phyloP scores from a whole-genome alignment of 1,140 invertebrate genomes.

The Adelges cooleyi region DNA sequence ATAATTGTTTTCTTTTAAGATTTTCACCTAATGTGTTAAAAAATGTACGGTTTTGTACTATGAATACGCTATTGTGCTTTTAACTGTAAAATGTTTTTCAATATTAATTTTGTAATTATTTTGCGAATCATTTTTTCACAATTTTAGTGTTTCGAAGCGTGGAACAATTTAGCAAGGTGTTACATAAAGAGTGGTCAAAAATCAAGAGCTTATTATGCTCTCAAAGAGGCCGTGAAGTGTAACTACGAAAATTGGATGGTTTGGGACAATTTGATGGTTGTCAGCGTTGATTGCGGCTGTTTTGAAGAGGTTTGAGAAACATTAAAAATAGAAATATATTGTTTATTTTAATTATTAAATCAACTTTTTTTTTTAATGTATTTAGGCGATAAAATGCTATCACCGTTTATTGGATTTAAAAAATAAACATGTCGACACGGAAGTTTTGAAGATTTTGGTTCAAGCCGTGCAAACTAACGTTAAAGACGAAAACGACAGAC shows the following conservation, averaged over 20 bases:
- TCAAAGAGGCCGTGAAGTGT: slow-evolving; percentile 82
- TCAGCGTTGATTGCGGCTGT: slow-evolving; percentile 62
- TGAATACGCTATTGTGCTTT: too few species aligned
- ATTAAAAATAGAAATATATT: background rate
- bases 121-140: too few species aligned
- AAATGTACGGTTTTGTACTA: too few species aligned
- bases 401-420: slow-evolving; percentile 75
- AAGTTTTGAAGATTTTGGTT: slow-evolving; percentile 64
- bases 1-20: too few species aligned
- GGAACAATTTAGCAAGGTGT: slow-evolving; percentile 93
- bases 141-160: slow-evolving; percentile 78
- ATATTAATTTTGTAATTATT: too few species aligned
- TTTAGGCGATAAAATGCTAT: slow-evolving; percentile 65
- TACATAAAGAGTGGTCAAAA: slow-evolving; percentile 82
- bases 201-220: slow-evolving; percentile 62
- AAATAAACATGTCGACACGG: slow-evolving; percentile 62
- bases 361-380: background rate
- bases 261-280: slow-evolving; percentile 88
- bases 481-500: slow-evolving; percentile 29
- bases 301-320: slow-evolving; percentile 50
- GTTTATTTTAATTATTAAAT: background rate
- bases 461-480: slow-evolving; percentile 55
- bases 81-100: too few species aligned
- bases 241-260: slow-evolving; percentile 94
- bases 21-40: too few species aligned